These are phyloP conservation scores for Hyposoter didymator DNA, from an alignment of 2,888 invertebrate species.

Conservation along the genomic window DNA sequence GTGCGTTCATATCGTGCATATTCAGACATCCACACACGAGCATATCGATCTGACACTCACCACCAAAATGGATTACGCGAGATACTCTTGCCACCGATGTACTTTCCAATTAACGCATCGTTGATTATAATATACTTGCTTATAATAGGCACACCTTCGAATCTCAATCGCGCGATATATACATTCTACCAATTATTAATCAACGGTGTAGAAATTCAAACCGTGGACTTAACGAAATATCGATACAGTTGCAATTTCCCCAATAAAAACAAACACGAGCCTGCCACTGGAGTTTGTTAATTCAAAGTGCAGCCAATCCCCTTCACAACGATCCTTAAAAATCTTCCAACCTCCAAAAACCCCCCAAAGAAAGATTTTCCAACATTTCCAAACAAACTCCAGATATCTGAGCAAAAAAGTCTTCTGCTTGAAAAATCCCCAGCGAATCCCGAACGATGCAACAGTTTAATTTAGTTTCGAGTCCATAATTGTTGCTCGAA, in stretches of 20 bases:
- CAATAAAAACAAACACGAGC: background rate
- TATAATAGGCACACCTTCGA: constrained; percentile 18
- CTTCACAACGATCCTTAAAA: too few species aligned
- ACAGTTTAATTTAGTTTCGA: background rate
- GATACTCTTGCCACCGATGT: constrained; percentile 38
- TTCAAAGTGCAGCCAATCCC: background rate
- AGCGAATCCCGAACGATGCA: background rate
- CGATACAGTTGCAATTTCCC: background rate
- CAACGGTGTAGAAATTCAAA: constrained; percentile 6
- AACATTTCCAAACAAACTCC: too few species aligned
- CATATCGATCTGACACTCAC: constrained; percentile 12
- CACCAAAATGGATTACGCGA: constrained; percentile 17
- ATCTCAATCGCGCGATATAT: background rate
- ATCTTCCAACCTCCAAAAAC: too few species aligned
- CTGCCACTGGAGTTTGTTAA: background rate
- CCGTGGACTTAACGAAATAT: background rate
- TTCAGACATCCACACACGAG: background rate
- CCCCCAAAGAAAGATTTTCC: too few species aligned
- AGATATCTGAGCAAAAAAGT: too few species aligned
- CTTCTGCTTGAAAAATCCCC: background rate
- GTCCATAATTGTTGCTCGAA: background rate
- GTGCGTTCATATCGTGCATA: background rate
- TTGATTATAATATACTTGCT: constrained; percentile 41
- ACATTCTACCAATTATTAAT: constrained; percentile 21
- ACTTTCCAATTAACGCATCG: constrained; percentile 43